Evolutionary conservation across 1,140 invertebrate species (phyloP).

Genomic region (Pararge aegeria): DNA sequence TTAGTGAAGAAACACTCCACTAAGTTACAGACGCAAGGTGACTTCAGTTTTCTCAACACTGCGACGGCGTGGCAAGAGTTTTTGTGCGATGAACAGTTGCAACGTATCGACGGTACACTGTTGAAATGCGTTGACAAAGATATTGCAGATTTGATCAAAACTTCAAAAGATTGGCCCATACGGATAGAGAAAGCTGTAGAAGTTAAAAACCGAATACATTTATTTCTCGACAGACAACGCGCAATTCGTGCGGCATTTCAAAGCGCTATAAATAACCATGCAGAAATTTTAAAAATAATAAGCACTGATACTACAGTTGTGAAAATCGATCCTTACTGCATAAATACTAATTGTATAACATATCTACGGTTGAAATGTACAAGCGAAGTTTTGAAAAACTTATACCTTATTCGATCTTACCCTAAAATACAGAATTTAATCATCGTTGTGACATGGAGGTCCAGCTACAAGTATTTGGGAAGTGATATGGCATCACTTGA

Average conservation of each 20-base stretch:
- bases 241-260: constrained; percentile 47
- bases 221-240: constrained; percentile 50
- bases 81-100: constrained; percentile 32
- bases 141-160: constrained; percentile 39
- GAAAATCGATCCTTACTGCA: constrained; percentile 41
- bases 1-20: constrained; percentile 77
- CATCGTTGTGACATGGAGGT: constrained; percentile 74
- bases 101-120: constrained; percentile 32
- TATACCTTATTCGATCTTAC: constrained; percentile 47
- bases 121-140: constrained; percentile 50
- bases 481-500: constrained; percentile 5
- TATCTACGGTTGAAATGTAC: constrained; percentile 57
- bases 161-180: constrained; percentile 54
- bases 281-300: constrained; percentile 38
- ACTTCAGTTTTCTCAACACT: constrained; percentile 76
- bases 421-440: constrained; percentile 25
- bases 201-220: constrained; percentile 48
- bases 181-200: constrained; percentile 42
- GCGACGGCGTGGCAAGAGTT: constrained; percentile 76
- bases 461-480: constrained; percentile 38
- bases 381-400: constrained; percentile 58
- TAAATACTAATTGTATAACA: constrained; percentile 47
- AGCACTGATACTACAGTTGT: constrained; percentile 25
- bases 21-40: constrained; percentile 69
- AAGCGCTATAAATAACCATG: constrained; percentile 41